Base-by-base conservation (phyloP, 2,113 vertebrate species). In the Clarias macrocephalus region DNA sequence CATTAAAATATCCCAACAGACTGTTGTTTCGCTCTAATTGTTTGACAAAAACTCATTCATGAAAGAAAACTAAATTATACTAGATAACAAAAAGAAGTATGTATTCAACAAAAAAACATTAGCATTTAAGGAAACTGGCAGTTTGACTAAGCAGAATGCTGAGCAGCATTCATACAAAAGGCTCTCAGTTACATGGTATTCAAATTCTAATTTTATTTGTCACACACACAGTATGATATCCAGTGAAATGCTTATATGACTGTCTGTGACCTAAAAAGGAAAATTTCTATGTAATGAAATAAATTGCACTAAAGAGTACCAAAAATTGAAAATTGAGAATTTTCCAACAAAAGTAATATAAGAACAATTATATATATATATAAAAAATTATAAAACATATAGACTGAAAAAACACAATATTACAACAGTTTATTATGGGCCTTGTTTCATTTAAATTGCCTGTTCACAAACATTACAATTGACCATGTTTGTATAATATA, bases 21-120 rank as follows among this genome's bases (percentile, higher is more conserved):
- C 42, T 62, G 30, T 90, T 84, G 86, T 84, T 80, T 86, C 21
- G 11, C 54, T 65, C 70, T 42, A 85, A 73, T 33, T 33, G 84
- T 70, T 37, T 60, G 89, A 82, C 85, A 94, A 92, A 91, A 91
- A 89, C 88, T 65, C 90, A 86, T 87, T 88, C 80, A 89, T 48
- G 90, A 90, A 90, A 88, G 85, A 88, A 90, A 91, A 93, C 87
- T 82, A 28, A 84, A 80, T 91, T 92, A 92, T 93, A 87, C 63
- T 85, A 70, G 30, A 84, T n/a, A 93, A 95, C 93, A 94, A 93
- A 94, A 91, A 57, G 91, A 91, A 92, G 91, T 91, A 90, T 92
- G 94, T 95, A 87, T 83, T 88, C 75, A 90, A 89, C 85, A 85
- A 88, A 82, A 88, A 87, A 89, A 88, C 84, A 70, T n/a, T 60